Percentiles rank a stretch among this genome's conserved stretches.
Evolutionary conservation across 2,797 vertebrate species (phyloP).

Genomic region (Pangasius sanitwongsei): DNA sequence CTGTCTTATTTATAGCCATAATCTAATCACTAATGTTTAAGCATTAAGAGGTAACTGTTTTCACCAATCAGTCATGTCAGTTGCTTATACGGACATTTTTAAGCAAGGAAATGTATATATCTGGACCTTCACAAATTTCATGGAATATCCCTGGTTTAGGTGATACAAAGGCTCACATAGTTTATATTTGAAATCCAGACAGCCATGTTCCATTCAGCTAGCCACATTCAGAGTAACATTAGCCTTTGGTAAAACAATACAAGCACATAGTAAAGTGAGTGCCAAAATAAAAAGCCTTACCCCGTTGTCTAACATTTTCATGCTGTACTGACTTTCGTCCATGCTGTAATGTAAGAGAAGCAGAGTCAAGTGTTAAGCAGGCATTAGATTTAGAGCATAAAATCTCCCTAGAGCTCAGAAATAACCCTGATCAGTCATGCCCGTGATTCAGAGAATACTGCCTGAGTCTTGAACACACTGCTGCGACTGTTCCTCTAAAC

Average conservation of each 20-base stretch:
- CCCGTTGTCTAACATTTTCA: slow-evolving; percentile 70
- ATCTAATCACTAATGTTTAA: neutral
- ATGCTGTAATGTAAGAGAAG: slow-evolving; percentile 66
- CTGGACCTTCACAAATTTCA: neutral
- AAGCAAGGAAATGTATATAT: neutral
- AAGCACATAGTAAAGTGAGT: neutral
- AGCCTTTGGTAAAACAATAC: neutral
- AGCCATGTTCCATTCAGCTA: too few species aligned
- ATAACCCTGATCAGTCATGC: slow-evolving; percentile 37
- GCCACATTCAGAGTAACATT: neutral
- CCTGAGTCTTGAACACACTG: slow-evolving; percentile 17
- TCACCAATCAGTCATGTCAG: neutral
- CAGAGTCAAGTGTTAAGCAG: slow-evolving; percentile 34
- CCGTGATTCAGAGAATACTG: slow-evolving; percentile 45
- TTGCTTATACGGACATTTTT: neutral
- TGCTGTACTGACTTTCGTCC: slow-evolving; percentile 69
- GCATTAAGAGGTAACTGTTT: neutral
- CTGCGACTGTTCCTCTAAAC: slow-evolving; percentile 24
- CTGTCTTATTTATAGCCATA: neutral
- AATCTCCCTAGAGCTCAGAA: slow-evolving; percentile 37
- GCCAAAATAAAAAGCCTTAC: slow-evolving; percentile 63
- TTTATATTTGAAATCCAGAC: neutral
- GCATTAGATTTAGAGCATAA: slow-evolving; percentile 10
- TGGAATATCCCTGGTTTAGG: neutral
- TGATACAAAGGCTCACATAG: neutral